Percentiles rank a stretch among this genome's conserved stretches.
These are phyloP conservation scores for Euplexia lucipara DNA, from an alignment of 2,888 invertebrate species.

Conservation along the genomic window DNA sequence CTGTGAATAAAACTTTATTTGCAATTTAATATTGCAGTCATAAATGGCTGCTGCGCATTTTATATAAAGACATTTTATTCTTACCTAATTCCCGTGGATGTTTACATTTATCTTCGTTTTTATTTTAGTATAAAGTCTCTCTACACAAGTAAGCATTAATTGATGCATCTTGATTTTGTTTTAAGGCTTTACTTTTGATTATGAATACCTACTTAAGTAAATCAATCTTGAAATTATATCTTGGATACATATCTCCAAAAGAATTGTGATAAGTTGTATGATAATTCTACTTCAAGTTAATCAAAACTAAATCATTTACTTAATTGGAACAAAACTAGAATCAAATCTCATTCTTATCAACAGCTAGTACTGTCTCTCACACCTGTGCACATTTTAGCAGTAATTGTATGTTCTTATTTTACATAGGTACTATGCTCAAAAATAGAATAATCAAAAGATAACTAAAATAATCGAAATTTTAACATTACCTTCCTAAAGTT, in stretches of 20 bases:
- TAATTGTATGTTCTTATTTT: not conserved
- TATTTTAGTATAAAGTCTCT: constrained; percentile 2
- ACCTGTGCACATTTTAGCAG: constrained; percentile 10
- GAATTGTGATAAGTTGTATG: constrained; percentile 38
- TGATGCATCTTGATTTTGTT: constrained; percentile 1
- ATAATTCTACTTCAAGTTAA: constrained; percentile 14
- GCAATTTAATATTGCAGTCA: not conserved
- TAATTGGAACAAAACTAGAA: constrained; percentile 9
- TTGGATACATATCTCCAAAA: constrained; percentile 13
- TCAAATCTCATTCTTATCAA: constrained; percentile 4
- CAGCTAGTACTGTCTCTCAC: constrained; percentile 1
- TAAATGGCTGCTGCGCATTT: constrained; percentile 12
- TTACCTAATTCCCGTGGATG: not conserved
- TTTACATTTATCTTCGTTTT: not conserved
- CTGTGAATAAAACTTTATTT: not conserved
- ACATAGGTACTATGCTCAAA: constrained; percentile 22
- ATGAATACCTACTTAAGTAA: constrained; percentile 20
- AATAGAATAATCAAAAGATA: constrained; percentile 18
- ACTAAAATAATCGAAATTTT: constrained; percentile 18
- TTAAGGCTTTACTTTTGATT: not conserved
- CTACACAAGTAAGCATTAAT: constrained; percentile 15
- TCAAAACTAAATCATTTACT: not conserved
- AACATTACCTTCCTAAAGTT: constrained; percentile 19
- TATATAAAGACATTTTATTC: constrained; percentile 9
- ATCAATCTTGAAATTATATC: constrained; percentile 17